Evolutionary conservation across 2,888 invertebrate species (phyloP).

Genomic region (Netelia fuscicornis): DNA sequence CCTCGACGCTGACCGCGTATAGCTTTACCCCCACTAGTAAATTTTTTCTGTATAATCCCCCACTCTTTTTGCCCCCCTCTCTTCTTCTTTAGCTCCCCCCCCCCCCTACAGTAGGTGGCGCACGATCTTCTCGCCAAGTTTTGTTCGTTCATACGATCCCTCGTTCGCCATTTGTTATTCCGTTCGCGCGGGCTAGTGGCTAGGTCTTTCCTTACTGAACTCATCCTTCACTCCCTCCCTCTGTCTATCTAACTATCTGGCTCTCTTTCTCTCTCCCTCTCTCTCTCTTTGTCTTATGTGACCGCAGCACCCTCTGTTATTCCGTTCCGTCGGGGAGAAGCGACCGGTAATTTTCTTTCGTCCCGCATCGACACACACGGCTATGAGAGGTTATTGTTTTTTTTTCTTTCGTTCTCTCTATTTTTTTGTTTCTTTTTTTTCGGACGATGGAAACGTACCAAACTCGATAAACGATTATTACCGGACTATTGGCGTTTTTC

Average conservation of each 20-base stretch:
- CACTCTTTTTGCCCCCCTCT: background rate
- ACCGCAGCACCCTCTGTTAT: background rate
- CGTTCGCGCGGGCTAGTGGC: background rate
- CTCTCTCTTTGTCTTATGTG: too few species aligned
- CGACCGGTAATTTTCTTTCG: constrained; percentile 37
- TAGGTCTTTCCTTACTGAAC: background rate
- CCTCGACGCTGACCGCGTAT: background rate
- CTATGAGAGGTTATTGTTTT: background rate
- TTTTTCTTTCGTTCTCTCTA: background rate
- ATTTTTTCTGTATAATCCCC: too few species aligned
- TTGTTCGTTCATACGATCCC: constrained; percentile 10
- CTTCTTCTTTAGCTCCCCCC: background rate
- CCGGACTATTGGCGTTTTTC: constrained; percentile 18
- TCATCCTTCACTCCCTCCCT: constrained; percentile 1
- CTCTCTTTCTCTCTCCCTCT: too few species aligned
- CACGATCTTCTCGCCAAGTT: background rate
- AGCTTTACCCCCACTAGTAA: too few species aligned
- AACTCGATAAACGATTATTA: constrained; percentile 25
- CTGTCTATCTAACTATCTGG: background rate
- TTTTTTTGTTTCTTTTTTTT: background rate
- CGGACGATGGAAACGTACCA: constrained; percentile 1
- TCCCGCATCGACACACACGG: background rate
- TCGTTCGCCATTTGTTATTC: constrained; percentile 9
- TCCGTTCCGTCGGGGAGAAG: background rate
- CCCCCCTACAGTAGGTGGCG: background rate